These are phyloP conservation scores for Calyptommatus sinebrachiatus DNA, from an alignment of 2,113 vertebrate species.

Conservation along the genomic window DNA sequence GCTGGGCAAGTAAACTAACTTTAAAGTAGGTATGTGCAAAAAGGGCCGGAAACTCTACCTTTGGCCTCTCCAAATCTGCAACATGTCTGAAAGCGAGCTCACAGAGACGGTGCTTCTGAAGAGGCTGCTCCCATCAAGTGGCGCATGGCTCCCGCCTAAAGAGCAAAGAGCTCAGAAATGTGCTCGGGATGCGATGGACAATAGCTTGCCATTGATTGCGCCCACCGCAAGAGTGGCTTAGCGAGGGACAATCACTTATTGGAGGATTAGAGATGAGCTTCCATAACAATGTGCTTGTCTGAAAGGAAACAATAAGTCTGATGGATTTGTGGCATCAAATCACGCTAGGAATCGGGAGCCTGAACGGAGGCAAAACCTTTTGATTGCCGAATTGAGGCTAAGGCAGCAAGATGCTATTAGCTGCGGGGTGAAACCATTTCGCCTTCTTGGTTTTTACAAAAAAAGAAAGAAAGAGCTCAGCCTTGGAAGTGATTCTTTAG, in stretches of 20 bases:
- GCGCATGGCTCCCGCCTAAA: not conserved
- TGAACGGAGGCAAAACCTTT: not conserved
- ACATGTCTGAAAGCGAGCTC: not conserved
- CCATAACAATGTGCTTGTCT: not conserved
- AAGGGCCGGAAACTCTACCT: no score
- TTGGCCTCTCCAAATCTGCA: no score
- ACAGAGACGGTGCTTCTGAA: no score
- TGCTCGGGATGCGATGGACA: not conserved
- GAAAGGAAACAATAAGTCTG: constrained; percentile 16
- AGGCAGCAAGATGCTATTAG: not conserved
- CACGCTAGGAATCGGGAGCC: constrained; percentile 15
- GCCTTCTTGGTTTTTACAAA: not conserved
- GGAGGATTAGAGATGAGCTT: constrained; percentile 10
- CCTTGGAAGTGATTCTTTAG: not conserved
- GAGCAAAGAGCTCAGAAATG: not conserved
- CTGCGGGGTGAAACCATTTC: not conserved
- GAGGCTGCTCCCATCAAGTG: not conserved
- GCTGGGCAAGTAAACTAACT: no score
- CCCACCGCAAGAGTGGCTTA: not conserved
- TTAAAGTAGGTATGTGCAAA: no score
- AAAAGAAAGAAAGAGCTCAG: not conserved
- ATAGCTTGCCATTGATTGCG: not conserved
- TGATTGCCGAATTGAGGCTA: not conserved
- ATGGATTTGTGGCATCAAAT: constrained; percentile 12
- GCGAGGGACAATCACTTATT: not conserved